A percentile compares a stretch with the other conserved stretches of the same genome.
phyloP scores from a whole-genome alignment of 2,888 invertebrate genomes.

The Callinectes sapidus region DNA sequence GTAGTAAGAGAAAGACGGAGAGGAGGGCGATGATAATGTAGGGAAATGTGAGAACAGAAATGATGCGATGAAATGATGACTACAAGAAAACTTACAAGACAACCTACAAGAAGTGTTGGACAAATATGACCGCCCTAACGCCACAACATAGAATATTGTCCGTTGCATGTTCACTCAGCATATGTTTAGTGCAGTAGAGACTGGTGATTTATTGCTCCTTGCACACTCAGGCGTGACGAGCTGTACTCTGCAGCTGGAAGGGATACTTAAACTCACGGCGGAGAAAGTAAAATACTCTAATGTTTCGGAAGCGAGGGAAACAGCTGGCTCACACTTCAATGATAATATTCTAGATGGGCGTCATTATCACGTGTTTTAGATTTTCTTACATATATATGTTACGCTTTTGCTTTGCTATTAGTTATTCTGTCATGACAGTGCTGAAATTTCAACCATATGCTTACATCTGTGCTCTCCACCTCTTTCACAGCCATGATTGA shows the following conservation, averaged over 20 bases:
- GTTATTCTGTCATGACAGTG: neutral
- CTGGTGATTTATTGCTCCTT: neutral
- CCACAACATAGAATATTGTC: neutral
- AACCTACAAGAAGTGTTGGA: neutral
- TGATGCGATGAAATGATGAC: neutral
- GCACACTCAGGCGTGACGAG: neutral
- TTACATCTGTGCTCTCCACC: neutral
- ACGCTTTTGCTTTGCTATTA: neutral
- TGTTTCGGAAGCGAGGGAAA: neutral
- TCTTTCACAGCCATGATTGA: neutral
- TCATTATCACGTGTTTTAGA: neutral
- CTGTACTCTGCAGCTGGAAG: neutral
- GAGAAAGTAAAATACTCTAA: slow-evolving; percentile 4
- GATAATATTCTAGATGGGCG: neutral
- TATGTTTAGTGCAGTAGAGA: neutral
- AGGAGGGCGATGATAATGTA: neutral
- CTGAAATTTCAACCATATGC: neutral
- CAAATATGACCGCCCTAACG: neutral
- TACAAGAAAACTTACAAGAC: neutral
- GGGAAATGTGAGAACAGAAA: neutral
- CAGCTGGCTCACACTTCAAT: neutral
- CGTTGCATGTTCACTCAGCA: neutral
- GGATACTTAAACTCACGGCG: neutral
- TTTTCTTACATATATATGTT: neutral
- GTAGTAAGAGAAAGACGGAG: neutral